phyloP scores from a whole-genome alignment of 2,888 invertebrate genomes.

The Galerucella calmariensis region DNA sequence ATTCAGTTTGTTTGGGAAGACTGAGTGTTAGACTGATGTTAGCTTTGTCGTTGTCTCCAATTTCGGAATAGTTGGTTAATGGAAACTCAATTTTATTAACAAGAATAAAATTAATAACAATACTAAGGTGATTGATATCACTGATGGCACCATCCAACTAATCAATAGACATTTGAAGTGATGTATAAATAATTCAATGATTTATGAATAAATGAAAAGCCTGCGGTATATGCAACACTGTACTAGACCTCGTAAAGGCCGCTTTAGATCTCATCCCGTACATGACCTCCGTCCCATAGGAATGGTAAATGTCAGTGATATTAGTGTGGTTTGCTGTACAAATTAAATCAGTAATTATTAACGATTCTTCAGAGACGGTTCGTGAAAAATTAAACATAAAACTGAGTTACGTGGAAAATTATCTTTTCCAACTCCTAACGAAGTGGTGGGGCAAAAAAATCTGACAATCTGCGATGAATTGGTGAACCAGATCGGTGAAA shows the following conservation, averaged over 20 bases:
- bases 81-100: too few species aligned
- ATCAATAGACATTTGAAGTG: constrained; percentile 29
- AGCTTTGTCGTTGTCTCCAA: neutral
- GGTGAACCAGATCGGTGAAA: too few species aligned
- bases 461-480: too few species aligned
- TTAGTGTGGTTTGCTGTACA: constrained; percentile 24
- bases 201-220: constrained; percentile 30
- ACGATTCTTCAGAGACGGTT: constrained; percentile 11
- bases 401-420: neutral
- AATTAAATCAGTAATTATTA: constrained; percentile 33
- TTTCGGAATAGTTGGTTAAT: too few species aligned
- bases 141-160: neutral
- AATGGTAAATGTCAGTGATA: constrained; percentile 26
- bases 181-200: constrained; percentile 25
- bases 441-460: too few species aligned
- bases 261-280: constrained; percentile 8
- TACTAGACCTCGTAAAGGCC: neutral
- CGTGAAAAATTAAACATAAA: neutral
- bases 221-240: constrained; percentile 19
- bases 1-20: neutral
- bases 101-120: too few species aligned
- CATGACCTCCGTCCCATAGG: constrained; percentile 11
- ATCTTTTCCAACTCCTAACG: too few species aligned
- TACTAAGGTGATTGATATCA: too few species aligned
- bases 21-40: neutral